A percentile compares a stretch with the other conserved stretches of the same genome.
Conservation (phyloP, 2,888 invertebrate genomes). For the Chaitophorus viminalis region DNA sequence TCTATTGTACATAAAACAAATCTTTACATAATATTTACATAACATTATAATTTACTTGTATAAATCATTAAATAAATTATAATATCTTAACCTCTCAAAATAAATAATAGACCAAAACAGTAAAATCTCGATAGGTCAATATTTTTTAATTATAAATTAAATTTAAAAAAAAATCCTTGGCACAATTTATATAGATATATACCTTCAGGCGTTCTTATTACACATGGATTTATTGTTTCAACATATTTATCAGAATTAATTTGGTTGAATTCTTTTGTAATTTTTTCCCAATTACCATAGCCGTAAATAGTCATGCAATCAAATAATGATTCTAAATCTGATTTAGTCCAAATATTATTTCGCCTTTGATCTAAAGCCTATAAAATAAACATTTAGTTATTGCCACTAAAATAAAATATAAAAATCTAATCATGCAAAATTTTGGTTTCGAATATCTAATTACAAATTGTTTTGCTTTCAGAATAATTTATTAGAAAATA, state of each 20-base stretch:
- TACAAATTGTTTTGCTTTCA: not conserved
- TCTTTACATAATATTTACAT: not conserved
- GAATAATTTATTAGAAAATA: no score
- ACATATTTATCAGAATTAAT: not conserved
- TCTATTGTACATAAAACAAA: not conserved
- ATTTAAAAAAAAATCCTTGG: no score
- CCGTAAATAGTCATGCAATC: slow-evolving; percentile 96
- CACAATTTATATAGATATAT: no score
- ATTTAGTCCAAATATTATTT: slow-evolving; percentile 84
- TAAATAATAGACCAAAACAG: not conserved
- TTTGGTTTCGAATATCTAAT: not conserved
- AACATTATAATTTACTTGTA: not conserved
- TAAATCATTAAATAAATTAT: no score
- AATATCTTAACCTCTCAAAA: not conserved
- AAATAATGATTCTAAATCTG: slow-evolving; percentile 87
- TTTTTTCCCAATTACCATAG: slow-evolving; percentile 96
- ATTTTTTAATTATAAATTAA: not conserved
- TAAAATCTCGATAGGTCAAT: not conserved
- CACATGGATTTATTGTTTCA: slow-evolving; percentile 75
- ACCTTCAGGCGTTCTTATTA: slow-evolving; percentile 90
- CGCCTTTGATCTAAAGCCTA: not conserved
- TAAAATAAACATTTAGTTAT: not conserved
- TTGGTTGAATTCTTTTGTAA: slow-evolving; percentile 70
- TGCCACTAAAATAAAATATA: no score
- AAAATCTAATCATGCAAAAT: no score